Percentiles rank a stretch among this genome's conserved stretches.
Conservation (phyloP, 1,140 invertebrate species). For the Tribolium castaneum region DNA sequence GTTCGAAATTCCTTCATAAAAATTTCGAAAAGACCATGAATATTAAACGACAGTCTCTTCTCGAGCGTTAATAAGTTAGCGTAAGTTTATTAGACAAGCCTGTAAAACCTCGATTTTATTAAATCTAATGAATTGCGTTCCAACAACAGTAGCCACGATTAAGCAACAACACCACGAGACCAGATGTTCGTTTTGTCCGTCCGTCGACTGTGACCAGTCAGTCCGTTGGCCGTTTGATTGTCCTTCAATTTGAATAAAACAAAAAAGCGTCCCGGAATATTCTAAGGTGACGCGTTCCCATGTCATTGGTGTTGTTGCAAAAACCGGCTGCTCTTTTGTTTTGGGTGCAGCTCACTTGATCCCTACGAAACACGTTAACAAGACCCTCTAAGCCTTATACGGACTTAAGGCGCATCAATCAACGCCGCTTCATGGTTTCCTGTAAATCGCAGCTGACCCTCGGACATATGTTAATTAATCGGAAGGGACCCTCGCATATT, state of each 20-base stretch:
- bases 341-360: conserved; percentile 37
- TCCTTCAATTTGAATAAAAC: conserved; percentile 42
- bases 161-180: neutral
- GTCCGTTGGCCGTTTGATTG: conserved; percentile 33
- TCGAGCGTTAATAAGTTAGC: neutral
- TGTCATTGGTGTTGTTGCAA: conserved; percentile 37
- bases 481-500: conserved; percentile 18
- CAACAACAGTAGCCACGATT: too few relatives aligned
- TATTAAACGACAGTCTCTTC: neutral
- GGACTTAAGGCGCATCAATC: conserved; percentile 40
- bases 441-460: conserved; percentile 40
- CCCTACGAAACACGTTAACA: conserved; percentile 36
- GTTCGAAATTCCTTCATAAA: neutral
- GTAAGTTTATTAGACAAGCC: neutral
- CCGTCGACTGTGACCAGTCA: neutral
- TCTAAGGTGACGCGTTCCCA: conserved; percentile 38
- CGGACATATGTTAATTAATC: conserved; percentile 42
- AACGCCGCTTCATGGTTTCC: conserved; percentile 33
- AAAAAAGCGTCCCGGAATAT: conserved; percentile 42
- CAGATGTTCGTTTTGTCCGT: neutral
- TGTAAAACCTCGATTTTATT: neutral
- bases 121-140: neutral
- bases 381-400: conserved; percentile 8
- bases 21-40: neutral
- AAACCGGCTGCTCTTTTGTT: conserved; percentile 41